phyloP scores from a whole-genome alignment of 2,113 vertebrate species.

The Scortum barcoo region DNA sequence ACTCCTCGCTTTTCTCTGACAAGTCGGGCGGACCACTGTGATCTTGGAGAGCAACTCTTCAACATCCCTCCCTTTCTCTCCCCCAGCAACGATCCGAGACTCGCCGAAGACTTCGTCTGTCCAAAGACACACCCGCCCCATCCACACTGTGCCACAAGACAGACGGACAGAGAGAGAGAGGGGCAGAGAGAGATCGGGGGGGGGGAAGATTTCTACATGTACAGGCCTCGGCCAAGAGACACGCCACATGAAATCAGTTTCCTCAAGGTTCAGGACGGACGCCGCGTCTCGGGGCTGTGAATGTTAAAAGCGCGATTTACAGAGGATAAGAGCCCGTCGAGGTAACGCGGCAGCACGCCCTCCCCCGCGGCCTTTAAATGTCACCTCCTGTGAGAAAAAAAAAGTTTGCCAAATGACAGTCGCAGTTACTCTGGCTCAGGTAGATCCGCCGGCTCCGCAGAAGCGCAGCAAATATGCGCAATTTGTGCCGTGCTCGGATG shows the following conservation, averaged over 20 bases:
- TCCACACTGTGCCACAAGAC: no score
- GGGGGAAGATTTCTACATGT: no score
- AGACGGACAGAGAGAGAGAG: no score
- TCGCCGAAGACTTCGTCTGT: no score
- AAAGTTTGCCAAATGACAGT: conserved; percentile 72
- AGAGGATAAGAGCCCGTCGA: neutral
- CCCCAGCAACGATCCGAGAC: no score
- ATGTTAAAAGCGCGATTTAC: no score
- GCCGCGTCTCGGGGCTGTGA: neutral
- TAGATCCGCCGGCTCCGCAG: conserved; percentile 52
- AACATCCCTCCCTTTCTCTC: no score
- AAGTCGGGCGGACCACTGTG: conserved; percentile 49
- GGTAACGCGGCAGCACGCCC: neutral
- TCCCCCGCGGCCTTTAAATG: conserved; percentile 46
- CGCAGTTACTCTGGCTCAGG: conserved; percentile 68
- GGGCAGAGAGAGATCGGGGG: no score
- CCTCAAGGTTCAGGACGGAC: no score
- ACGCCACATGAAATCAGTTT: no score
- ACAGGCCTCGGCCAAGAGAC: no score
- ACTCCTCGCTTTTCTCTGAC: conserved; percentile 42
- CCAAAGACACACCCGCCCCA: conserved; percentile 65
- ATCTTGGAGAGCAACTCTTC: conserved; percentile 43
- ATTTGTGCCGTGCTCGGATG: conserved; percentile 27
- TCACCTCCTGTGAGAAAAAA: conserved; percentile 46
- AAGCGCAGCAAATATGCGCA: conserved; percentile 49